phyloP scores from a whole-genome alignment of 2,113 vertebrate genomes.

The Hippotragus niger region DNA sequence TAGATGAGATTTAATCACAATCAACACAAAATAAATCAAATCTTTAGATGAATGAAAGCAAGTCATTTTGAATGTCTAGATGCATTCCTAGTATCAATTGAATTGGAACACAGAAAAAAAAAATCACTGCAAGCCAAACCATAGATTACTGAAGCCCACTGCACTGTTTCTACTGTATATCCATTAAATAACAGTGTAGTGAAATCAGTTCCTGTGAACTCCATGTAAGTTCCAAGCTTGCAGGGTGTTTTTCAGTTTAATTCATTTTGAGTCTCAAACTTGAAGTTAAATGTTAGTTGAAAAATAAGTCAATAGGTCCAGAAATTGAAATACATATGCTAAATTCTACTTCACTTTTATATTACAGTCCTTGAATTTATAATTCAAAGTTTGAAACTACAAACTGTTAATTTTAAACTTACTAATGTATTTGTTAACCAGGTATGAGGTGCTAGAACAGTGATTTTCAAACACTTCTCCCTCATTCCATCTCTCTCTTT shows the following conservation, averaged over 20 bases:
- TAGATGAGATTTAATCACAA: constrained; percentile 28
- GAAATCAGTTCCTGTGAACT: neutral
- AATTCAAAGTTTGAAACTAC: neutral
- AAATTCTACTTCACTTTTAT: neutral
- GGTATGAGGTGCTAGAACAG: neutral
- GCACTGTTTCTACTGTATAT: neutral
- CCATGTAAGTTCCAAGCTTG: neutral
- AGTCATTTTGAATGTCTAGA: neutral
- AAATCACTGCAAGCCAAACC: neutral
- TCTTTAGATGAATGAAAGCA: neutral
- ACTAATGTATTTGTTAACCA: neutral
- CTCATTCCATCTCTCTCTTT: neutral
- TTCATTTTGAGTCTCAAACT: neutral
- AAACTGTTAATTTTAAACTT: neutral
- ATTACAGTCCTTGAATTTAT: neutral
- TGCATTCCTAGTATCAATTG: neutral
- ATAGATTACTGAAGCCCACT: neutral
- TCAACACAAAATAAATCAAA: constrained; percentile 34
- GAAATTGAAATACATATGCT: neutral
- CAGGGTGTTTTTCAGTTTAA: neutral
- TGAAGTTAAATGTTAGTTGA: neutral
- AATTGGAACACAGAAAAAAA: neutral
- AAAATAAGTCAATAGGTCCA: neutral
- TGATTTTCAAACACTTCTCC: neutral
- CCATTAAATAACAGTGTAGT: neutral